Evolutionary conservation across 1,140 invertebrate species (phyloP).

Genomic region (Cherax quadricarinatus): DNA sequence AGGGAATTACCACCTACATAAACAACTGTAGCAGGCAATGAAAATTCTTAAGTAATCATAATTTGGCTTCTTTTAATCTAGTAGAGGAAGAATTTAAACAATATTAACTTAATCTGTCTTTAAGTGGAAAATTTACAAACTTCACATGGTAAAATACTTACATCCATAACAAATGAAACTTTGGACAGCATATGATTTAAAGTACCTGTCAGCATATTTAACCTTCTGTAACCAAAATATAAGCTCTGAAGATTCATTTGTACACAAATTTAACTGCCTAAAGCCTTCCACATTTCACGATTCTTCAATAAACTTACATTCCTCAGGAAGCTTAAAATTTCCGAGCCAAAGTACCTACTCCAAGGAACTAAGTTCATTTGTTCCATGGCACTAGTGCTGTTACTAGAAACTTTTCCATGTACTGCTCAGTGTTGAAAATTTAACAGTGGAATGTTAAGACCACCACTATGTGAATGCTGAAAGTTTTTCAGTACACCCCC

Average conservation of each 20-base stretch:
- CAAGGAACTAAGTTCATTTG: too few species aligned
- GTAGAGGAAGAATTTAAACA: neutral
- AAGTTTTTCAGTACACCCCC: neutral
- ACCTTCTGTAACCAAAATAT: too few species aligned
- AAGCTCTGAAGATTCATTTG: neutral
- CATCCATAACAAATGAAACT: slow-evolving; percentile 35
- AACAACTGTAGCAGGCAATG: too few species aligned
- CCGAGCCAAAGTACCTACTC: too few species aligned
- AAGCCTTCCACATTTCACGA: neutral
- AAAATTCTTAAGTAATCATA: too few species aligned
- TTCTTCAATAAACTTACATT: too few species aligned
- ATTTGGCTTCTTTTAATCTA: too few species aligned
- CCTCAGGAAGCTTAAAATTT: too few species aligned
- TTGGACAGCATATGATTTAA: slow-evolving; percentile 8
- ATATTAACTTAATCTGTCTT: neutral
- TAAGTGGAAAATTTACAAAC: slow-evolving; percentile 54
- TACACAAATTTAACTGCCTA: neutral
- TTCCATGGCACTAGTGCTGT: too few species aligned
- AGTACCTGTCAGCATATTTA: neutral
- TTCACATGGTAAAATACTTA: slow-evolving; percentile 57
- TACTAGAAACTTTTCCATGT: too few species aligned
- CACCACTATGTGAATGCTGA: neutral
- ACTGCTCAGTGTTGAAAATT: too few species aligned
- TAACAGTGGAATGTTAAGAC: neutral
- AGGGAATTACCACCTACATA: too few species aligned